A percentile compares a stretch with the other conserved stretches of the same genome.
phyloP scores from a whole-genome alignment of 2,113 vertebrate species.

The Physeter macrocephalus region DNA sequence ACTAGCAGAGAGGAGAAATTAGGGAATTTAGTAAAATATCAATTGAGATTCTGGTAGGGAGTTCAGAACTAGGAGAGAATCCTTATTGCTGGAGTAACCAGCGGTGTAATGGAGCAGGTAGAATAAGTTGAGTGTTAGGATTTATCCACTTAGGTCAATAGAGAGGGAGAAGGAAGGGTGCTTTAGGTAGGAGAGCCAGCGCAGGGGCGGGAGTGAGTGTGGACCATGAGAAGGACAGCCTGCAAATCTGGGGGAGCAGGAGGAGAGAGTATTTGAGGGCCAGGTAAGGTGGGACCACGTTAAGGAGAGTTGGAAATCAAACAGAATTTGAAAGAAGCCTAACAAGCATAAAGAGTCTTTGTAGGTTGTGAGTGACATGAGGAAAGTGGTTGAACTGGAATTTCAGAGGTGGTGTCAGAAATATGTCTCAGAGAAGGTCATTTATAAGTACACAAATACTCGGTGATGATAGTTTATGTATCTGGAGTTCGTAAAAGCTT shows the following conservation, averaged over 20 bases:
- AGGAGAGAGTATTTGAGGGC: background rate
- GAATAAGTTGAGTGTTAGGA: background rate
- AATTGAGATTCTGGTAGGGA: background rate
- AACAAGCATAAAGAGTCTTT: slow-evolving; percentile 55
- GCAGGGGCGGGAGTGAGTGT: background rate
- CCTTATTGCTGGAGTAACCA: background rate
- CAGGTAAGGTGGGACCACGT: background rate
- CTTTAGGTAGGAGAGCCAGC: background rate
- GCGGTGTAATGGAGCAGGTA: background rate
- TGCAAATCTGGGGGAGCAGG: background rate
- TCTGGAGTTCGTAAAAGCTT: background rate
- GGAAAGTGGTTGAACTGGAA: slow-evolving; percentile 71
- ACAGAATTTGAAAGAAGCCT: background rate
- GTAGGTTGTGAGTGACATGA: slow-evolving; percentile 38
- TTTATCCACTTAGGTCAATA: background rate
- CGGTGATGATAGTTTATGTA: background rate
- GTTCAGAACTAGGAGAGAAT: background rate
- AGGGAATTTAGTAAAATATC: background rate
- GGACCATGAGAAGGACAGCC: background rate
- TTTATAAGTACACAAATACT: slow-evolving; percentile 8
- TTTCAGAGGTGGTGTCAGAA: slow-evolving; percentile 61
- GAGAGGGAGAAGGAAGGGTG: background rate
- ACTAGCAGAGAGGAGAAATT: background rate
- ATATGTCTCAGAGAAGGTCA: slow-evolving; percentile 43
- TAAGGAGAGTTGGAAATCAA: slow-evolving; percentile 13